Evolutionary conservation across 2,113 vertebrate species (phyloP).

Genomic region (Cisticola juncidis): DNA sequence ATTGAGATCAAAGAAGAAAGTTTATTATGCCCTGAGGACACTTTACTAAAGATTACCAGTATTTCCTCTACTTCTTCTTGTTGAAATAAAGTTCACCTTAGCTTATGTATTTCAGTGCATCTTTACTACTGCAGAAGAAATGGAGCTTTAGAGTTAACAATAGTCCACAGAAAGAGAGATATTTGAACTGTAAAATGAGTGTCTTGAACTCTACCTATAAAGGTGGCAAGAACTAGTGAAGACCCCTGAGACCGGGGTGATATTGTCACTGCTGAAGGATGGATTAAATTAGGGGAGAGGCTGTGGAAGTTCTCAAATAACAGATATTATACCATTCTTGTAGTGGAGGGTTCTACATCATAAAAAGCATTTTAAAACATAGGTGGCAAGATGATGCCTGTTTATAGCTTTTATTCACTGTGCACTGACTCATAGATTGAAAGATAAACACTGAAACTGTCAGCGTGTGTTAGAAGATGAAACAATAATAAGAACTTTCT

Average conservation of each 20-base stretch:
- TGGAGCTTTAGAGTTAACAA: not conserved
- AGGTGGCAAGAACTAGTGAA: not conserved
- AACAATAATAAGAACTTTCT: not conserved
- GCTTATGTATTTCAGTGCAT: not conserved
- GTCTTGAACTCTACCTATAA: not conserved
- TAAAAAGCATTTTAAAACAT: not conserved
- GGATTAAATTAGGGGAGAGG: not conserved
- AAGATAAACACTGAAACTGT: not conserved
- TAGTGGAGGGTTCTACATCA: not conserved
- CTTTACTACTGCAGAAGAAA: not conserved
- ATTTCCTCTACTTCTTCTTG: not conserved
- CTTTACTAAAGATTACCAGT: not conserved
- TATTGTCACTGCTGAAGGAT: not conserved
- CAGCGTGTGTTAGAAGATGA: not conserved
- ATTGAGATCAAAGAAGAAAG: not conserved
- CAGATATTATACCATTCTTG: not conserved
- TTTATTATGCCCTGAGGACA: not conserved
- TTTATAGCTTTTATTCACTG: not conserved
- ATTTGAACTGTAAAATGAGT: not conserved
- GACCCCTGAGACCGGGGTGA: not conserved
- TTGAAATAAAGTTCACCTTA: not conserved
- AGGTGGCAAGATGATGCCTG: not conserved
- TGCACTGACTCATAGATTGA: not conserved
- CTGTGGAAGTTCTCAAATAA: not conserved
- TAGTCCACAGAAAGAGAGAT: not conserved